A percentile compares a stretch with the other conserved stretches of the same genome.
These are phyloP conservation scores for Drosophila yooni DNA, from an alignment of 2,888 invertebrate species.

Conservation along the genomic window DNA sequence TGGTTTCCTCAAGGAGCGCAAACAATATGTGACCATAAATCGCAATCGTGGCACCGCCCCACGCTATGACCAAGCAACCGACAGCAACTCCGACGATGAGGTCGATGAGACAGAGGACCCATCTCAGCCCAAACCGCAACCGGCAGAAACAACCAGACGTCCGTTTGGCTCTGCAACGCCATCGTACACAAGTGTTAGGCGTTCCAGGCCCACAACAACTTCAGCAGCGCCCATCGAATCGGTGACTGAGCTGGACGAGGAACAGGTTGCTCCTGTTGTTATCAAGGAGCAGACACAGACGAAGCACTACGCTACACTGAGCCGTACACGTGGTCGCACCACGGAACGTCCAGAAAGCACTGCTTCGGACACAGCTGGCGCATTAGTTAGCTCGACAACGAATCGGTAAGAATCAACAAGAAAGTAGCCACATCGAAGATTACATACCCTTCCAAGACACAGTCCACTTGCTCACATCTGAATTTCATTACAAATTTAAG, in stretches of 20 bases:
- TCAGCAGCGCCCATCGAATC: constrained; percentile 19
- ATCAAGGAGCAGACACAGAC: constrained; percentile 36
- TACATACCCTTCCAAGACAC: neutral
- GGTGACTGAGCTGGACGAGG: constrained; percentile 12
- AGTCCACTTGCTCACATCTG: neutral
- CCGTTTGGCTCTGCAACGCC: constrained; percentile 83
- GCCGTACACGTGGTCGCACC: constrained; percentile 69
- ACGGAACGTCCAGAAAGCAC: constrained; percentile 48
- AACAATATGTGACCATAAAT: constrained; percentile 89
- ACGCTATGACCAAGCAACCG: constrained; percentile 33
- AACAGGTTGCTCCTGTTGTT: constrained; percentile 1
- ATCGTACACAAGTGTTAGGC: constrained; percentile 90
- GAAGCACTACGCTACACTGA: constrained; percentile 77
- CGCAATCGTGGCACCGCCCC: constrained; percentile 86
- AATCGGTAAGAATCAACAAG: constrained; percentile 62
- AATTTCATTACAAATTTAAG: neutral
- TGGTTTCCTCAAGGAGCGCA: constrained; percentile 85
- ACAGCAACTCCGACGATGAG: constrained; percentile 20
- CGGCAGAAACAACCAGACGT: constrained; percentile 54
- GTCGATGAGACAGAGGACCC: constrained; percentile 32
- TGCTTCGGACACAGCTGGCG: constrained; percentile 35
- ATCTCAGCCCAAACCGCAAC: constrained; percentile 15
- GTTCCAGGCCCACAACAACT: constrained; percentile 87
- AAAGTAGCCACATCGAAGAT: neutral
- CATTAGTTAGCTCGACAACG: constrained; percentile 57